These are phyloP conservation scores for Laterallus jamaicensis DNA, from an alignment of 2,113 vertebrate genomes.

Conservation along the genomic window DNA sequence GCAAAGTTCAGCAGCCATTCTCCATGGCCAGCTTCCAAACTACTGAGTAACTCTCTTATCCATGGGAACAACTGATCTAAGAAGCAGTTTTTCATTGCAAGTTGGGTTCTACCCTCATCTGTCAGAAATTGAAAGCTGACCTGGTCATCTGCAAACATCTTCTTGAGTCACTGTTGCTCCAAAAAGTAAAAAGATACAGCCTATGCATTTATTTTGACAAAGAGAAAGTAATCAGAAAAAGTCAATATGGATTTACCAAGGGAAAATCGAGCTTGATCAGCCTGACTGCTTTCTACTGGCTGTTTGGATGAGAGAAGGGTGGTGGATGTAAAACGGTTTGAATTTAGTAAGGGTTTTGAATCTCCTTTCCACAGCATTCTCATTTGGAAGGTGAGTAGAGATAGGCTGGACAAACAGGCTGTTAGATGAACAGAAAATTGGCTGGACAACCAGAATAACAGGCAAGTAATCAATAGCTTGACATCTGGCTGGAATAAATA, in stretches of 20 bases:
- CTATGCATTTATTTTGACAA: not conserved
- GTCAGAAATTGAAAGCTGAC: not conserved
- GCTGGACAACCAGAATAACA: not conserved
- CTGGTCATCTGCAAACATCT: not conserved
- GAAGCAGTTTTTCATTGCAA: not conserved
- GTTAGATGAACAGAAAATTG: not conserved
- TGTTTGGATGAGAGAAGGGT: not conserved
- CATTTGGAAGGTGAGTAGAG: not conserved
- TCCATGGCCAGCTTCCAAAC: not conserved
- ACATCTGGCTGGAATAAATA: not conserved
- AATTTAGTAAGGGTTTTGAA: not conserved
- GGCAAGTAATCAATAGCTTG: not conserved
- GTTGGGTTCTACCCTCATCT: not conserved
- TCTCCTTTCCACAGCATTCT: not conserved
- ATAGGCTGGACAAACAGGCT: not conserved
- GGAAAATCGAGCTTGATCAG: not conserved
- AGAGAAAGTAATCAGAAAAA: not conserved
- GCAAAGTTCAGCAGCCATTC: not conserved
- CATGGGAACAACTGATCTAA: not conserved
- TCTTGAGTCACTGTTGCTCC: not conserved
- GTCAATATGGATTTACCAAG: not conserved
- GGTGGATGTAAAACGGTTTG: not conserved
- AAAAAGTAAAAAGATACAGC: not conserved
- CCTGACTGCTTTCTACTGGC: not conserved
- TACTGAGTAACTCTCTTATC: not conserved